phyloP scores from a whole-genome alignment of 1,140 invertebrate genomes.

The Zaprionus nigranus region DNA sequence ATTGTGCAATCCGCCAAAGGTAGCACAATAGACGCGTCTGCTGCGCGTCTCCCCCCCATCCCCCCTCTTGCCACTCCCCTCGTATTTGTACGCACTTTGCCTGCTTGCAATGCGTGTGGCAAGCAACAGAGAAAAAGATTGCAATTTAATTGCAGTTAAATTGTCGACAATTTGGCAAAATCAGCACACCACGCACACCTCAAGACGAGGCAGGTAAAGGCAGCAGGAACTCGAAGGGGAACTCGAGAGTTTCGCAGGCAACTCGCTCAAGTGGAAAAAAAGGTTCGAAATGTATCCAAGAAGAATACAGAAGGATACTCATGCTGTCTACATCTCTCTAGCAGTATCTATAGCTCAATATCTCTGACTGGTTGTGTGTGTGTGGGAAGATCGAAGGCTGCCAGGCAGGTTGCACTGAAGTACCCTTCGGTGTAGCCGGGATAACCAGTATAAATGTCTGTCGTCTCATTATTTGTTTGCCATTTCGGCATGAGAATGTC shows the following conservation, averaged over 20 bases:
- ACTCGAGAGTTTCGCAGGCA: conserved; percentile 70
- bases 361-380: conserved; percentile 5
- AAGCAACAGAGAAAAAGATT: conserved; percentile 50
- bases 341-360: conserved; percentile 3
- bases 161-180: conserved; percentile 63
- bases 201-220: conserved; percentile 19
- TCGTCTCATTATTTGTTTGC: conserved; percentile 76
- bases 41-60: neutral
- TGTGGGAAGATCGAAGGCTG: conserved; percentile 58
- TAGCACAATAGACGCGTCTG: conserved; percentile 58
- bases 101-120: conserved; percentile 69
- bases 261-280: conserved; percentile 70
- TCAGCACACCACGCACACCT: conserved; percentile 34
- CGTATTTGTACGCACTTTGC: conserved; percentile 63
- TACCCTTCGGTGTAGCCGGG: neutral
- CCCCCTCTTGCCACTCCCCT: neutral
- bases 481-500: conserved; percentile 72
- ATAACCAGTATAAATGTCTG: conserved; percentile 44
- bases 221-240: conserved; percentile 46
- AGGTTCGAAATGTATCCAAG: conserved; percentile 73
- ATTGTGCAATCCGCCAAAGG: conserved; percentile 70
- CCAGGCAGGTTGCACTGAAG: conserved; percentile 61
- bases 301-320: conserved; percentile 52
- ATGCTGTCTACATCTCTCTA: conserved; percentile 5
- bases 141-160: conserved; percentile 83